Evolutionary conservation across 1,140 invertebrate species (phyloP), one percentile per base, ranked within the genome.

Genomic region (Augochlora pura): DNA sequence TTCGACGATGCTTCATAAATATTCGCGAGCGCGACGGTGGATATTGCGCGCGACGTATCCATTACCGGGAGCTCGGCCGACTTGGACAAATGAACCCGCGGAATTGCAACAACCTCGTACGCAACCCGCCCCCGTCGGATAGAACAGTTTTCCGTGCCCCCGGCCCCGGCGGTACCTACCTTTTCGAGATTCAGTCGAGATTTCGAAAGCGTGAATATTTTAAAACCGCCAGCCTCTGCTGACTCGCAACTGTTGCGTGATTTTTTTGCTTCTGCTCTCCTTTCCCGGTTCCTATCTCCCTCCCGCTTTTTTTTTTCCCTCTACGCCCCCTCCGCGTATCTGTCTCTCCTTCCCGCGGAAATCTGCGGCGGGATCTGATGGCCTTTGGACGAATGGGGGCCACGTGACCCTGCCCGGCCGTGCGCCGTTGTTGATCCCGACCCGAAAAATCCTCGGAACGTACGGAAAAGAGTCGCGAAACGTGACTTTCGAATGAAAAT

Each of bases 61-160:
- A 79, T 79, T 39, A 54, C 52, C 60, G 59, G 21, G 27, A 46
- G 27, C 60, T 74, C 77, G 32, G 38, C 63, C 70, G 77, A 74
- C 77, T 79, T 67, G 63, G 70, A 79, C 62, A 74, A 79, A 79
- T 74, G 77, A 79, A 67, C 70, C 63, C 70, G 60, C 52, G 21
- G 63, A 59, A 73, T 73, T 66, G 66, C 54, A 21, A n/a, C 25
- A n/a, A 12, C 66, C n/a, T 54, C 38, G 46, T n/a, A 21, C 69
- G n/a, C 60, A 27, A 42, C 23, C 23, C 75, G 10, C 23, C n/a
- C n/a, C n/a, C 60, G 46, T 54, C 39, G 46, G 9, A n/a, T 9
- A 57, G 54, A 57, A 42, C 71, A 42, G 18, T 14, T 16, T 52
- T 5, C 32, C 12, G 42, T 46, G 49, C 5, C 0, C 76, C 8